Base-by-base conservation (phyloP, 2,113 vertebrate genomes). In the Gallinago media region DNA sequence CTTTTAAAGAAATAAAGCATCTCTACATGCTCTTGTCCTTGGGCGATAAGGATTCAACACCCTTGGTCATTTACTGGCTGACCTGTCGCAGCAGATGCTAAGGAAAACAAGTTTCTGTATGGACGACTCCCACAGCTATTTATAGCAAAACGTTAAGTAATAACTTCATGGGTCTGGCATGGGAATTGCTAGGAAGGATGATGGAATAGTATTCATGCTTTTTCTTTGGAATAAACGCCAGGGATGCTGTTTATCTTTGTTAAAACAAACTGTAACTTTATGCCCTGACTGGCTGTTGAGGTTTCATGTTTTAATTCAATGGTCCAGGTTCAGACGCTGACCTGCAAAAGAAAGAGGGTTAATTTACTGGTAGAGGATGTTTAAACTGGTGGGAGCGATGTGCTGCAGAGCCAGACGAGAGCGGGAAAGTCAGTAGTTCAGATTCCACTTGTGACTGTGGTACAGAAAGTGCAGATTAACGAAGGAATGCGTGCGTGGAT, bases 241-340 rank as follows among this genome's bases (percentile, higher is more conserved):
- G 83, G 16, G 72, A 91, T 89, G 54, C 56, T 95, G 85, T 92
- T 97, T 96, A 54, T 79, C 91, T 91, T 94, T 74, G n/a, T 89
- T 92, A 72, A 78, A 96, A 63, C 74, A 95, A 89, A 85, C 78
- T 31, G 78, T 67, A 87, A 56, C 70, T 89, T 91, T 74, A 87
- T 56, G 92, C 70, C 72, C 52, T 67, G 42, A 74, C 65, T 89
- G 80, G 59, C 76, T 65, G 55, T 67, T 92, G 50, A 84, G 71
- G 31, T 50, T 86, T 90, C 31, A 26, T 74, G 22, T 85, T 94
- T 89, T 96, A 83, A 58, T 91, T 88, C 54, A 73, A 22, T 70
- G 85, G 87, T 72, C 71, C 55, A 74, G 72, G 50, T 81, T 92
- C 67, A 72, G 82, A 47, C 86, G 67, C 34, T 85, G 84, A 34